Conservation (phyloP, 35 echinoderm and acorn worm species). For the Amphiura filiformis region DNA sequence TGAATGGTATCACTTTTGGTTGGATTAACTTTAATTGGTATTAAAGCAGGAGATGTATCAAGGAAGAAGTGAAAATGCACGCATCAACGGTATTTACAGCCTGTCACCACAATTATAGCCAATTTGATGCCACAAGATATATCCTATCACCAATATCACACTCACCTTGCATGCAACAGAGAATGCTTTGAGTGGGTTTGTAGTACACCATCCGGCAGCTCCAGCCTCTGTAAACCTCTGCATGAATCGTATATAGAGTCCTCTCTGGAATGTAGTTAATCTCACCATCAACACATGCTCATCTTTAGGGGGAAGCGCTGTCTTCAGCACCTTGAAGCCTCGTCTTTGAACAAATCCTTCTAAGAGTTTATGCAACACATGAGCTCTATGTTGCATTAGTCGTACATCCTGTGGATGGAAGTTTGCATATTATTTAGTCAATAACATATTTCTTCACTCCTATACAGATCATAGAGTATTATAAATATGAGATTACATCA, state of each 20-base stretch:
- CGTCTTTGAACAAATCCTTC: slow-evolving; percentile 92
- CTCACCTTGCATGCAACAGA: slow-evolving; percentile 95
- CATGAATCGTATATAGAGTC: slow-evolving; percentile 92
- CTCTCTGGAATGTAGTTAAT: slow-evolving; percentile 85
- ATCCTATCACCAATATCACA: no score
- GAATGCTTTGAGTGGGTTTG: slow-evolving; percentile 96
- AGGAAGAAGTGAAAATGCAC: no score
- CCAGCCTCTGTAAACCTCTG: slow-evolving; percentile 93
- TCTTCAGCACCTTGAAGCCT: slow-evolving; percentile 65
- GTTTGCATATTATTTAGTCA: no score
- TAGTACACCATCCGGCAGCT: slow-evolving; percentile 83
- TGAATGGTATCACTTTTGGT: no score
- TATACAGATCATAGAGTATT: no score
- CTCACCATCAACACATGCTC: slow-evolving; percentile 87
- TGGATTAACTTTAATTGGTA: no score
- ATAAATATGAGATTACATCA: no score
- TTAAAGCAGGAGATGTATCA: no score
- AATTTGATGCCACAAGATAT: no score
- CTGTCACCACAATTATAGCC: no score
- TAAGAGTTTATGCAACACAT: slow-evolving; percentile 80
- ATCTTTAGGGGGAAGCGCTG: slow-evolving; percentile 71
- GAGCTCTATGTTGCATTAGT: slow-evolving; percentile 86
- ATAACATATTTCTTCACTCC: no score
- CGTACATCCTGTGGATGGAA: slow-evolving; percentile 62
- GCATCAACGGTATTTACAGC: no score